Percentiles rank a stretch among this genome's conserved stretches.
Conservation (phyloP, 2,888 invertebrate species). For the Leucozona laternaria region DNA sequence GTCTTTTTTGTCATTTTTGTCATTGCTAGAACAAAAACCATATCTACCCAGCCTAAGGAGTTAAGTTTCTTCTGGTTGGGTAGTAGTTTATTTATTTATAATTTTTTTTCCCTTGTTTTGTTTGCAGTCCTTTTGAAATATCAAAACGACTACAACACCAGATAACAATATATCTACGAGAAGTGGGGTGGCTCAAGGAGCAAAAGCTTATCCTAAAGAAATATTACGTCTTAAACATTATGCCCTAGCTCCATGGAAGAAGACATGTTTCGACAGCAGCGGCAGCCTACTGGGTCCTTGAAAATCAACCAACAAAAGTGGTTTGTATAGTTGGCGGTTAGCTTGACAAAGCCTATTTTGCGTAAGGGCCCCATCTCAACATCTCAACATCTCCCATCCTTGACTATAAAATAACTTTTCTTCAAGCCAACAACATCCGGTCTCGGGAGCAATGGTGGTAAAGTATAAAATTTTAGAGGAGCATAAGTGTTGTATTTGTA, state of each 20-base stretch:
- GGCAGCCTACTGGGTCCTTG: conserved; percentile 14
- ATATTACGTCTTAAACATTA: conserved; percentile 17
- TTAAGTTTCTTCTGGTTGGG: not conserved
- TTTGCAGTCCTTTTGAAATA: conserved; percentile 46
- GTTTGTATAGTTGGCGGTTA: conserved; percentile 31
- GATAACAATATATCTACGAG: conserved; percentile 31
- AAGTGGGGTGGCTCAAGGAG: conserved; percentile 10
- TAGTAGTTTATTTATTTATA: not conserved
- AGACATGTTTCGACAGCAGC: conserved; percentile 20
- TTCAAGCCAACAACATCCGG: conserved; percentile 12
- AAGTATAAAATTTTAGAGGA: not conserved
- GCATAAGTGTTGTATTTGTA: not conserved
- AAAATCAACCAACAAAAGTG: conserved; percentile 32
- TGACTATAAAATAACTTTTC: conserved; percentile 34
- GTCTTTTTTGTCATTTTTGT: conserved; percentile 1
- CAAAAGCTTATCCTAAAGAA: conserved; percentile 15
- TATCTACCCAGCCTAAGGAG: conserved; percentile 32
- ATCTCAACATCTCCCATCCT: not conserved
- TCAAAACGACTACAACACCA: conserved; percentile 32
- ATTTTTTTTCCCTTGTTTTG: conserved; percentile 25
- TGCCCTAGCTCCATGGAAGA: not conserved
- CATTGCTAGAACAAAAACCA: conserved; percentile 8
- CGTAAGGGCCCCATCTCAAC: not conserved
- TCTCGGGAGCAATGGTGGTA: not conserved
- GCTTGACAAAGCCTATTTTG: conserved; percentile 32